These are phyloP conservation scores for Eretmochelys imbricata DNA, from an alignment of 2,113 vertebrate genomes.

Conservation along the genomic window DNA sequence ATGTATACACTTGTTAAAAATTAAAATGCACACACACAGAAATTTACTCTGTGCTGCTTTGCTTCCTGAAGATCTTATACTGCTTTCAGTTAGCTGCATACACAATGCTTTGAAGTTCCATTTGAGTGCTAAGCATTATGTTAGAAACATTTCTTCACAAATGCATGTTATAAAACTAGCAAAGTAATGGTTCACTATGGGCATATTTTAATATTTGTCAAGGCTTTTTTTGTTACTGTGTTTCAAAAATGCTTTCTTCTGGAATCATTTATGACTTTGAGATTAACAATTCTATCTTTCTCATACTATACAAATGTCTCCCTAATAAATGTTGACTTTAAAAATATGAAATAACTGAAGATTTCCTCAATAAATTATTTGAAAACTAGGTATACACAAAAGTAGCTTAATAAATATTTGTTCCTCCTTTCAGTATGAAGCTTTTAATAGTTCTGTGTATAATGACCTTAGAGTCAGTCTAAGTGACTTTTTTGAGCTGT, in stretches of 20 bases:
- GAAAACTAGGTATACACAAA: neutral
- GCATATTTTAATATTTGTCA: neutral
- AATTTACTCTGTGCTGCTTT: neutral
- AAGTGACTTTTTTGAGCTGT: conserved; percentile 65
- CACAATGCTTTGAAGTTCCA: neutral
- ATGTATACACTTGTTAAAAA: neutral
- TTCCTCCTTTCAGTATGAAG: neutral
- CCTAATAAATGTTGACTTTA: neutral
- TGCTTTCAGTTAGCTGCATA: neutral
- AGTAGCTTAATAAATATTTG: conserved; percentile 10
- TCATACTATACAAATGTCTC: neutral
- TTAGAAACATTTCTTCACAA: neutral
- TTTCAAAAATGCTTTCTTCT: neutral
- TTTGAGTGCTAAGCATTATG: neutral
- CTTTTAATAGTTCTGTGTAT: neutral
- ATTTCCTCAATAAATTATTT: neutral
- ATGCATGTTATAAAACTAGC: neutral
- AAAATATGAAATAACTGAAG: neutral
- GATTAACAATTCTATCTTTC: neutral
- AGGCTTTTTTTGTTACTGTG: neutral
- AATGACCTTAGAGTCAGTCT: conserved; percentile 75
- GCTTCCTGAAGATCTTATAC: neutral
- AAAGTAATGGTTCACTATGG: neutral
- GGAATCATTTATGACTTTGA: neutral
- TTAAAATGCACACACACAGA: neutral